Percentiles rank a stretch among this genome's conserved stretches.
These are phyloP conservation scores for Cistogaster globosa DNA, from an alignment of 2,888 invertebrate genomes.

Conservation along the genomic window DNA sequence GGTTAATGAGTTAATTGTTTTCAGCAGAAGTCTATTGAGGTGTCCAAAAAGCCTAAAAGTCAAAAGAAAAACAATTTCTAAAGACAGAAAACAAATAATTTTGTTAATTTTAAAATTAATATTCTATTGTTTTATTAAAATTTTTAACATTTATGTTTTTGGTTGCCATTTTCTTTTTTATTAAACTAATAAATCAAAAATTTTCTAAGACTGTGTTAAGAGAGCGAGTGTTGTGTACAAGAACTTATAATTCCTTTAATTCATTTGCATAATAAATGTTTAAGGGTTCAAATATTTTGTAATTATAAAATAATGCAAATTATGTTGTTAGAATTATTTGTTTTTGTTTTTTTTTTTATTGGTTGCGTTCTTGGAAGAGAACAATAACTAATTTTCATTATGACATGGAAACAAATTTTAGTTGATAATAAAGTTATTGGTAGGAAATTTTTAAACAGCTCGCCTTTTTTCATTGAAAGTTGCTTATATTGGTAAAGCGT, in stretches of 20 bases:
- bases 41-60: background rate
- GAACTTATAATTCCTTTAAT: constrained; percentile 33
- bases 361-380: constrained; percentile 26
- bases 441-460: background rate
- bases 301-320: constrained; percentile 53
- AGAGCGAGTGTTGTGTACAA: background rate
- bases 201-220: background rate
- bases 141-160: background rate
- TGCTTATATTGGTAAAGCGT: no score
- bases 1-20: constrained; percentile 60
- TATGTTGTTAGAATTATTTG: constrained; percentile 3
- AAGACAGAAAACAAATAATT: background rate
- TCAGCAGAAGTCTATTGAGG: background rate
- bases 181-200: background rate
- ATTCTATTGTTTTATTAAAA: constrained; percentile 37
- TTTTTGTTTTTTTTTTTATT: constrained; percentile 34
- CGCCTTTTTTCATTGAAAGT: no score
- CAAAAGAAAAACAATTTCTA: background rate
- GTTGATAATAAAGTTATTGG: no score
- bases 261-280: constrained; percentile 67
- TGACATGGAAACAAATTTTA: background rate
- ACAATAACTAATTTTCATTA: constrained; percentile 23
- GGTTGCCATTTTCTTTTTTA: background rate
- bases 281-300: constrained; percentile 38
- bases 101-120: constrained; percentile 52